Evolutionary conservation across 2,888 invertebrate species (phyloP), one percentile per base, ranked within the genome.

Genomic region (Chironomus riparius): DNA sequence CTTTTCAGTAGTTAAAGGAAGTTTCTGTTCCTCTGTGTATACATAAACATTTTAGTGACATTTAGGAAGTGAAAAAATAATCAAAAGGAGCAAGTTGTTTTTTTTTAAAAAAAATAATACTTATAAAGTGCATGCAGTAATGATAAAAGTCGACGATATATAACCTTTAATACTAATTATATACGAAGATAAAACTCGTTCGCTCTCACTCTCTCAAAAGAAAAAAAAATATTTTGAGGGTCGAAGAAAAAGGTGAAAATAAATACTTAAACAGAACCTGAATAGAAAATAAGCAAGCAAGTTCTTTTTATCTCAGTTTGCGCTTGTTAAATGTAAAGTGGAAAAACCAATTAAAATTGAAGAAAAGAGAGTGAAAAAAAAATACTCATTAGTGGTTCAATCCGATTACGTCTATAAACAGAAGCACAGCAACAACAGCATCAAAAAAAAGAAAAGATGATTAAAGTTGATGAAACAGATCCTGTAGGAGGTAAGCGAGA

Each of bases 381-480:
- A 56, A 18, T 18, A 56, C 15, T 56, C 56, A 56, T 56, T 56
- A 15, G 56, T 18, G 18, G 56, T 56, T 18, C n/a, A 56, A 56
- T 56, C 56, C 7, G 56, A 56, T 56, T 56, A 56, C 56, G 56
- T 56, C 56, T 18, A 56, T 56, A 56, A 56, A 56, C 18, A 56
- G 15, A 56, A 15, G 18, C 56, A 18, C 15, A 56, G 38, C 38
- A 38, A 38, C 38, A 56, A 56, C 13, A 21, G 15, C 56, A 50
- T 28, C 56, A 86, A 38, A 10, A 38, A n/a, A n/a, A n/a, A n/a
- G n/a, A n/a, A n/a, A 38, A 86, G 80, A 94, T 94, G 94, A 94
- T 94, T 84, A 92, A 91, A 85, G 94, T 95, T 77, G 94, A 94
- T 85, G 95, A 95, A 84, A 90, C 90, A 79, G 94, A 94, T 85